Base-by-base conservation (phyloP, 1,140 invertebrate genomes). In the Euwallacea fornicatus region DNA sequence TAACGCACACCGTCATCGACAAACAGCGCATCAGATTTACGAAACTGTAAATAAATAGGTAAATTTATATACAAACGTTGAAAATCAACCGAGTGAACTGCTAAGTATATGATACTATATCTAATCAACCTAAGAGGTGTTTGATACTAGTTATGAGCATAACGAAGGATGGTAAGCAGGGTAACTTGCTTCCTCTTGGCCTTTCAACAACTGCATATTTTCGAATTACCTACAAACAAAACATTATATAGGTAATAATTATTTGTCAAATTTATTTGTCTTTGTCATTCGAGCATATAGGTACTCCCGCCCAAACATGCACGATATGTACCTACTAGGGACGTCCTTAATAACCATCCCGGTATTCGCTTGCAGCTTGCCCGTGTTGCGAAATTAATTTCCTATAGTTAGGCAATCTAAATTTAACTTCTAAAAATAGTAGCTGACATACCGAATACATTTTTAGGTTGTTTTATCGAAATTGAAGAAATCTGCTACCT, bases 21-120 rank as follows among this genome's bases (percentile, higher is more conserved):
- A 55, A 71, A 66, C 70, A 74, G 74, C 73, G 76, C 74, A 50
- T 50, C 47, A 78, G 72, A 77, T 65, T 73, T 74, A 76, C 75
- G 74, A 77, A 70, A 77, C 70, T 78, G 77, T 79, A 78, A 53
- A 79, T 79, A 66, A 15, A 71, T 59, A 65, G 43, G 16, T 78
- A 74, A 76, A 76, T 73, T 73, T 74, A 76, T 76, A 33, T 33
- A 33, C 21, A 33, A 33, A 71, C 73, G 63, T 73, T 78, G 75
- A 78, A 70, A 60, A 33, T 60, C 64, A 44, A 53, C 11, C 63
- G 43, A 71, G 76, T 76, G 76, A 75, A 69, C 61, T 43, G 21
- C 21, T 33, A 33, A 33, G 21, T 33, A 33, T 33, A 33, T 33
- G 21, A 33, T 33, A 33, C 21, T 33, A 33, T 33, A 33, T 33